A percentile compares a stretch with the other conserved stretches of the same genome.
Conservation (phyloP, 2,888 invertebrate genomes). For the Agonopterix heracliana region DNA sequence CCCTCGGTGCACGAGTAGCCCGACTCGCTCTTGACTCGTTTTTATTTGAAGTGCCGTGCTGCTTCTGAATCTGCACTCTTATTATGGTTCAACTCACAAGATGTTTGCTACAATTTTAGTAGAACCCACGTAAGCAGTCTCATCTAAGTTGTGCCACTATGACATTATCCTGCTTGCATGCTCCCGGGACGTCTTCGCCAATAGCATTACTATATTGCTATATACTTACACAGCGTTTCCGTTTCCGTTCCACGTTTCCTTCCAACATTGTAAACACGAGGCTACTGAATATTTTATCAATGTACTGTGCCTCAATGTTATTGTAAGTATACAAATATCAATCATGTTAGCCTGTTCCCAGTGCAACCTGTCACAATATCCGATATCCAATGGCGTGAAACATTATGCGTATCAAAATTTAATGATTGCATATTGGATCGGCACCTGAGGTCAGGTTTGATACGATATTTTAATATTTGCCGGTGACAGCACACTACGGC, state of each 20-base stretch:
- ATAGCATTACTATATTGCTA: conserved; percentile 4
- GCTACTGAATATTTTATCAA: neutral
- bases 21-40: too few species aligned
- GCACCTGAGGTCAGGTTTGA: conserved; percentile 37
- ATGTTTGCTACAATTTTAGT: too few species aligned
- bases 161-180: too few species aligned
- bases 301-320: too few species aligned
- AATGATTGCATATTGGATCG: conserved; percentile 23
- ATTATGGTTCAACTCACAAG: too few species aligned
- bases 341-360: neutral
- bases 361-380: neutral
- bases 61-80: too few species aligned
- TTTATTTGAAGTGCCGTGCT: too few species aligned
- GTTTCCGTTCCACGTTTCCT: conserved; percentile 5
- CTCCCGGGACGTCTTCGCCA: neutral
- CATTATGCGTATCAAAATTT: conserved; percentile 22
- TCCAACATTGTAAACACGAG: neutral
- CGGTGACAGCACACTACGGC: conserved; percentile 34
- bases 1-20: too few species aligned
- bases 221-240: conserved; percentile 5
- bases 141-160: too few species aligned
- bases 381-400: conserved; percentile 1
- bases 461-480: conserved; percentile 52
- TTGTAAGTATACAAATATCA: neutral
- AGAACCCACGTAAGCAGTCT: too few species aligned